These are phyloP conservation scores for Orestias chungarensis DNA, from an alignment of 2,797 vertebrate species.

Conservation along the genomic window DNA sequence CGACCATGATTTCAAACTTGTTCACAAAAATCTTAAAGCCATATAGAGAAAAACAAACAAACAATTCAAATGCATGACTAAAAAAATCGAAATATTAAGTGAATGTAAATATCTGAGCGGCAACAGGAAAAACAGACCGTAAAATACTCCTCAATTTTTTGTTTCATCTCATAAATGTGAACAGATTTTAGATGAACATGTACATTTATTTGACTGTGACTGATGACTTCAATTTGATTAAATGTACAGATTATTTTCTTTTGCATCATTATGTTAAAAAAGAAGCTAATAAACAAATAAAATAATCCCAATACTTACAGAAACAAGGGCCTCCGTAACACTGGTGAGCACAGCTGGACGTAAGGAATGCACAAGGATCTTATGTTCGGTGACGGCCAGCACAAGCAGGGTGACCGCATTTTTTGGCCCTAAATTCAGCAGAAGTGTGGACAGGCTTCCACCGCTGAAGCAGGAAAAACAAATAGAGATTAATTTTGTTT, in stretches of 20 bases:
- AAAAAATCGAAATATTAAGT: background rate
- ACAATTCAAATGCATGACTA: background rate
- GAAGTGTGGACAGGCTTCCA: constrained; percentile 93
- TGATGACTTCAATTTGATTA: constrained; percentile 25
- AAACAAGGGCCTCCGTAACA: constrained; percentile 97
- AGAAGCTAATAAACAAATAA: background rate
- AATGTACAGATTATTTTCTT: constrained; percentile 1
- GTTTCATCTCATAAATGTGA: background rate
- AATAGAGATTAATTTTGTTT: background rate
- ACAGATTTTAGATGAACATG: background rate
- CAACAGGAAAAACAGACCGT: background rate
- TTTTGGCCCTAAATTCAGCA: constrained; percentile 97
- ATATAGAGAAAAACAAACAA: background rate
- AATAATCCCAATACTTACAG: constrained; percentile 82
- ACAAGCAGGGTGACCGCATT: constrained; percentile 93
- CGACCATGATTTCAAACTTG: background rate
- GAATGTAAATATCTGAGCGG: background rate
- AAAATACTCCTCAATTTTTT: background rate
- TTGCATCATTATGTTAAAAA: constrained; percentile 6
- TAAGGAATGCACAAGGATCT: constrained; percentile 97
- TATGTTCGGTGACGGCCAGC: constrained; percentile 97
- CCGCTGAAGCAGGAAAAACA: constrained; percentile 78
- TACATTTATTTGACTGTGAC: background rate
- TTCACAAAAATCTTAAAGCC: background rate
- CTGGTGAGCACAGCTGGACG: constrained; percentile 97